Conservation (phyloP, 2,888 invertebrate species). For the Coecobrya sp. region DNA sequence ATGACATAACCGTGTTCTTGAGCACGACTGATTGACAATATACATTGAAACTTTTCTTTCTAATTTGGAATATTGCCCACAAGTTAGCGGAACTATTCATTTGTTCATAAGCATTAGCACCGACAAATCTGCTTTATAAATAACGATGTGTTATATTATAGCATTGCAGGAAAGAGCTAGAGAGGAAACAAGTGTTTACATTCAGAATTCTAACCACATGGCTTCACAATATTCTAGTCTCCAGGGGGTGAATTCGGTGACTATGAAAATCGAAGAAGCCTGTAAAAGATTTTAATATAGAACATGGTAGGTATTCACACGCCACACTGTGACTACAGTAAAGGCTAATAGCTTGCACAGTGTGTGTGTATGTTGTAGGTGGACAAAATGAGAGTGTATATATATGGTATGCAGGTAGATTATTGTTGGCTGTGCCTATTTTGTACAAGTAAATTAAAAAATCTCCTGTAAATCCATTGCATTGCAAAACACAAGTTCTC, state of each 20-base stretch:
- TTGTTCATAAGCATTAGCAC: neutral
- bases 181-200: slow-evolving; percentile 28
- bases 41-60: neutral
- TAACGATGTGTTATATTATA: neutral
- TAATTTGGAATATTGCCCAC: slow-evolving; percentile 4
- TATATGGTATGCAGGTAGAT: no score
- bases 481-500: no score
- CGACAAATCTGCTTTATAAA: neutral
- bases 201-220: neutral
- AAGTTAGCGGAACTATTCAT: neutral
- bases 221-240: neutral
- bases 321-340: neutral
- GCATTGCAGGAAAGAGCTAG: neutral
- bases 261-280: neutral
- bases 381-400: no score
- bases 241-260: neutral
- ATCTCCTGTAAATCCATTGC: no score
- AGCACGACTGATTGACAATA: slow-evolving; percentile 6
- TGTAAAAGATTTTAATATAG: neutral
- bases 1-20: neutral
- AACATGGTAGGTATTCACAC: neutral
- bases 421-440: no score
- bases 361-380: no score
- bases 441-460: no score
- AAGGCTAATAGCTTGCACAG: no score